These are phyloP conservation scores for Acipenser transmontanus DNA, from an alignment of 2,797 vertebrate species.

Conservation along the genomic window DNA sequence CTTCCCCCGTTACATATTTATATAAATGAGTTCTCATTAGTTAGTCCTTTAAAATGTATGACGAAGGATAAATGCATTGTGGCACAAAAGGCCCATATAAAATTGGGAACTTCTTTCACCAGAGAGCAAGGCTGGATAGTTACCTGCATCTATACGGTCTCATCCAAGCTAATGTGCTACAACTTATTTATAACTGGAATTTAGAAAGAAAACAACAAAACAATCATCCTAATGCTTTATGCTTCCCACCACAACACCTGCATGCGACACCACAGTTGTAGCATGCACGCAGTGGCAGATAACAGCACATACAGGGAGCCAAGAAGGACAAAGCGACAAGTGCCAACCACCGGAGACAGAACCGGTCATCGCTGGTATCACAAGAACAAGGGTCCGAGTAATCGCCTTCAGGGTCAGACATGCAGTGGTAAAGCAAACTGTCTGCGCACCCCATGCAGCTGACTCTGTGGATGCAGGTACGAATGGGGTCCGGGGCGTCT, in stretches of 20 bases:
- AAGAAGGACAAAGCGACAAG: constrained; percentile 87
- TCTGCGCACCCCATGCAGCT: constrained; percentile 98
- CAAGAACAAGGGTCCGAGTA: constrained; percentile 95
- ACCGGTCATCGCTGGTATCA: constrained; percentile 82
- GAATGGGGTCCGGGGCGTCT: constrained; percentile 84
- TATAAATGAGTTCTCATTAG: constrained; percentile 38
- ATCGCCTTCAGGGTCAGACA: constrained; percentile 97
- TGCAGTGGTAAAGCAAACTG: constrained; percentile 98
- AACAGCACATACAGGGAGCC: constrained; percentile 96
- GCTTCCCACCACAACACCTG: constrained; percentile 89
- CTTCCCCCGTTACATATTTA: constrained; percentile 63
- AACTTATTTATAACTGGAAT: constrained; percentile 43
- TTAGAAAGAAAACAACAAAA: constrained; percentile 45
- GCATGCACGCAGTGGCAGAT: constrained; percentile 88
- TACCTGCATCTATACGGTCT: constrained; percentile 48
- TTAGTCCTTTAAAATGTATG: constrained; percentile 32
- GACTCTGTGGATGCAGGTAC: constrained; percentile 77
- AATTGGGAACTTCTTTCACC: constrained; percentile 42
- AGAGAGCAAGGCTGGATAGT: constrained; percentile 42
- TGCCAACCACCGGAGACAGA: constrained; percentile 93
- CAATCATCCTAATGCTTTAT: constrained; percentile 85
- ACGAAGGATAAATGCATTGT: constrained; percentile 25
- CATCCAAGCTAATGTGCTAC: constrained; percentile 43
- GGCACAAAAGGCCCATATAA: constrained; percentile 41
- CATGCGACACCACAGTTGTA: constrained; percentile 85